Evolutionary conservation across 2,888 invertebrate genomes (phyloP).

Genomic region (Brenthis hecate): DNA sequence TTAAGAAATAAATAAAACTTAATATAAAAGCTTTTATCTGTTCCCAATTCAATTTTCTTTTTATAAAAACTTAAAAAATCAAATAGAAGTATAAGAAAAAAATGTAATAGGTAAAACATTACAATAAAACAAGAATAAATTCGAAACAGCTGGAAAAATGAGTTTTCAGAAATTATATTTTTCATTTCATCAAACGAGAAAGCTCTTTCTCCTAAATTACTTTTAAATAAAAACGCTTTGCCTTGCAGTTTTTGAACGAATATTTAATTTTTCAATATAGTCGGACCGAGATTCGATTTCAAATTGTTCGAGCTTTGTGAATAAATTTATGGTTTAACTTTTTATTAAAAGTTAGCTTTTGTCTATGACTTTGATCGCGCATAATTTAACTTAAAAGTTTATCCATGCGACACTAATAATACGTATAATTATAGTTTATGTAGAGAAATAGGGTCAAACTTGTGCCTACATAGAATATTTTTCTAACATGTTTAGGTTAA

Average conservation of each 20-base stretch:
- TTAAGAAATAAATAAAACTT: not conserved
- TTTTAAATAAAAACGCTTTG: slow-evolving; percentile 25
- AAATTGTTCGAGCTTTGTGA: slow-evolving; percentile 15
- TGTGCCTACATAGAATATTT: no score
- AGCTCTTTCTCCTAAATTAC: slow-evolving; percentile 27
- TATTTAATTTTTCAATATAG: slow-evolving; percentile 30
- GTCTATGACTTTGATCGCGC: slow-evolving; percentile 3
- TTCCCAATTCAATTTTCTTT: no score
- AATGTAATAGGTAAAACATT: not conserved
- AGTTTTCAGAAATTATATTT: slow-evolving; percentile 22
- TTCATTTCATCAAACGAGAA: slow-evolving; percentile 22
- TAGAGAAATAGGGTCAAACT: not conserved
- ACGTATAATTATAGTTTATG: not conserved
- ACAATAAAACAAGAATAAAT: not conserved
- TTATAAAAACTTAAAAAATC: not conserved
- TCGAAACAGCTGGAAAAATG: slow-evolving; percentile 13
- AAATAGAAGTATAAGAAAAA: not conserved
- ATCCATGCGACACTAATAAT: slow-evolving; percentile 2
- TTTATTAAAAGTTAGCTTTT: slow-evolving; percentile 12
- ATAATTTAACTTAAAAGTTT: slow-evolving; percentile 18
- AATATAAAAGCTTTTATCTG: not conserved
- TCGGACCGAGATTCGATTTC: slow-evolving; percentile 22
- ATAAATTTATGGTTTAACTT: slow-evolving; percentile 18
- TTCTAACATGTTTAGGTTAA: no score
- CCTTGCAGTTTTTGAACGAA: slow-evolving; percentile 27